phyloP scores from a whole-genome alignment of 2,888 invertebrate species.

The Pristionchus entomophagus region DNA sequence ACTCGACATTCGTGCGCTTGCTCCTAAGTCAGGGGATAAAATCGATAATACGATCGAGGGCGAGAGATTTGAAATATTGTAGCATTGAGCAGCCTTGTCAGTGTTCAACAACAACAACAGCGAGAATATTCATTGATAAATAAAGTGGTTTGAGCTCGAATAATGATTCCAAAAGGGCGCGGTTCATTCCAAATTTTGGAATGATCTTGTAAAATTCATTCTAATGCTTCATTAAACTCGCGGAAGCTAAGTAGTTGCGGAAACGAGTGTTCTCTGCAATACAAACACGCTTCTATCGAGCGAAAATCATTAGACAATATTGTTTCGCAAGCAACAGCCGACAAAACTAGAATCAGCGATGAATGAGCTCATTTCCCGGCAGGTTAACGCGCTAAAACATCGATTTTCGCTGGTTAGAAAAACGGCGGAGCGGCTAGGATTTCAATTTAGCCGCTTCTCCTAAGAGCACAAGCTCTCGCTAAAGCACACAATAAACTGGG shows the following conservation, averaged over 20 bases:
- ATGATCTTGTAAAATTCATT: too few species aligned
- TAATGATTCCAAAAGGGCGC: too few species aligned
- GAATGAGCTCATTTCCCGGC: not conserved
- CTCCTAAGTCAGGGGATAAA: not conserved
- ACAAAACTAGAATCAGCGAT: not conserved
- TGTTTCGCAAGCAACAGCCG: not conserved
- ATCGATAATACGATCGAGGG: not conserved
- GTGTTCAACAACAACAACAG: not conserved
- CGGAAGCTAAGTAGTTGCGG: too few species aligned
- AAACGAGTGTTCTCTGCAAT: not conserved
- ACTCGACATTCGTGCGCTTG: slow-evolving; percentile 72
- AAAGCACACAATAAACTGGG: not conserved
- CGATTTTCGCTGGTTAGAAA: not conserved
- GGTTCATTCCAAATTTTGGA: too few species aligned
- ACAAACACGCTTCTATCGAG: too few species aligned
- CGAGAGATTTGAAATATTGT: not conserved
- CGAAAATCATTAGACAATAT: too few species aligned
- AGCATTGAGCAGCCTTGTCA: not conserved
- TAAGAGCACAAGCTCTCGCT: not conserved
- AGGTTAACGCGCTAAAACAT: not conserved
- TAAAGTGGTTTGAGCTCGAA: too few species aligned
- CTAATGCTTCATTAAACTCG: too few species aligned
- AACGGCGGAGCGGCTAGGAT: not conserved
- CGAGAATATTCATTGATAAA: too few species aligned
- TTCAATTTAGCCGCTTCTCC: not conserved